These are phyloP conservation scores for Semnornis frantzii DNA, from an alignment of 2,113 vertebrate genomes.

Conservation along the genomic window DNA sequence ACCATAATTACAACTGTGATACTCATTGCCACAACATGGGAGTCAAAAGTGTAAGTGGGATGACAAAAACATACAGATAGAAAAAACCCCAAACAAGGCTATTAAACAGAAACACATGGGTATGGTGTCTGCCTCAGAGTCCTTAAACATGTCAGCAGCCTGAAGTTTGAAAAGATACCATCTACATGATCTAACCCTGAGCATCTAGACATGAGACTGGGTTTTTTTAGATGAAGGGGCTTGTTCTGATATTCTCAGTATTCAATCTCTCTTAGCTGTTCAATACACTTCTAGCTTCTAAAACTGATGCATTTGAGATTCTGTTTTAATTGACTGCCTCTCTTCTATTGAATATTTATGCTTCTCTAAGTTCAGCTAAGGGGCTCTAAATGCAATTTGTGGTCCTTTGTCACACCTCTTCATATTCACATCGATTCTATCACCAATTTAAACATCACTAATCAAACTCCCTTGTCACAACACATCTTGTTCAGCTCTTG, in stretches of 20 bases:
- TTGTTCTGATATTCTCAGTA: not conserved
- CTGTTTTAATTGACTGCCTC: not conserved
- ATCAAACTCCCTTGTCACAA: not conserved
- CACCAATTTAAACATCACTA: not conserved
- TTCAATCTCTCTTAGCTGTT: not conserved
- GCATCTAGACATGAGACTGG: accelerated
- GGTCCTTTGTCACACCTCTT: not conserved
- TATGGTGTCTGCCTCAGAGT: not conserved
- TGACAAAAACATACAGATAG: slow-evolving; percentile 18
- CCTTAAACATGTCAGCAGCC: not conserved
- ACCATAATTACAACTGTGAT: not conserved
- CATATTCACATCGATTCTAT: not conserved
- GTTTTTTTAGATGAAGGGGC: not conserved
- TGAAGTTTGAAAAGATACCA: not conserved
- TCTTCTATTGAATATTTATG: not conserved
- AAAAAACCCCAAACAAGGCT: not conserved
- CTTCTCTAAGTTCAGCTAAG: not conserved
- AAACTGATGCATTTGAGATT: not conserved
- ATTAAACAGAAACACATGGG: not conserved
- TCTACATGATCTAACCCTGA: not conserved
- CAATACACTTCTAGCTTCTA: not conserved
- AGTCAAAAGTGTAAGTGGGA: not conserved
- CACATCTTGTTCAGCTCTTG: not conserved
- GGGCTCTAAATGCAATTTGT: not conserved
- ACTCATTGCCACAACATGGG: not conserved